Conservation (phyloP, 2,888 invertebrate genomes). For the Drosophila affinis region DNA sequence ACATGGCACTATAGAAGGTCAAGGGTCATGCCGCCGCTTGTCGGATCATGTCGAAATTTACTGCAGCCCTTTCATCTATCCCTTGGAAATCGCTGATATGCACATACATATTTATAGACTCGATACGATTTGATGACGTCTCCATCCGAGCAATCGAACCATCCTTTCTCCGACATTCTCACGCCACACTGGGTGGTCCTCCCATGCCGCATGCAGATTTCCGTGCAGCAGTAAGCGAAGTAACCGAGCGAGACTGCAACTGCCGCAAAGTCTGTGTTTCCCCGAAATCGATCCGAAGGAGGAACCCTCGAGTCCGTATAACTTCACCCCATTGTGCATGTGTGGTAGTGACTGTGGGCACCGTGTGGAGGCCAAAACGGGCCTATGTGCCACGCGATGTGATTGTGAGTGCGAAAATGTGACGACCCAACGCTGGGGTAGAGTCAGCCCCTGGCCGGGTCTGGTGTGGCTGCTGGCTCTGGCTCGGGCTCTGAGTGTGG, state of each 20-base stretch:
- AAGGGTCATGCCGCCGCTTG: slow-evolving; percentile 64
- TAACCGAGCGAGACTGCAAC: slow-evolving; percentile 48
- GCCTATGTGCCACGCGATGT: slow-evolving; percentile 67
- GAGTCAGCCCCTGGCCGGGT: slow-evolving; percentile 42
- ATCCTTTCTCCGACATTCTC: not conserved
- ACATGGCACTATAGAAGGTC: slow-evolving; percentile 61
- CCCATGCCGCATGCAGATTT: slow-evolving; percentile 50
- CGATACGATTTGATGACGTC: slow-evolving; percentile 58
- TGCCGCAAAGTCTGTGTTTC: slow-evolving; percentile 72
- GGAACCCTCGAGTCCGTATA: slow-evolving; percentile 62
- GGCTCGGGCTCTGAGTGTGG: slow-evolving; percentile 12
- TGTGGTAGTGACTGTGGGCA: slow-evolving; percentile 7
- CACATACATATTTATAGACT: slow-evolving; percentile 38
- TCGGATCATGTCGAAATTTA: slow-evolving; percentile 66
- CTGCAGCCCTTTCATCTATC: slow-evolving; percentile 72
- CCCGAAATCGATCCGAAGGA: slow-evolving; percentile 64
- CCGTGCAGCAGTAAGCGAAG: slow-evolving; percentile 52
- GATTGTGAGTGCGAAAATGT: slow-evolving; percentile 78
- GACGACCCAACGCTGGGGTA: slow-evolving; percentile 53
- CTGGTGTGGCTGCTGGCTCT: slow-evolving; percentile 23
- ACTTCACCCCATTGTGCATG: slow-evolving; percentile 53
- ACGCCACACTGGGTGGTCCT: not conserved
- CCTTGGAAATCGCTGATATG: slow-evolving; percentile 11
- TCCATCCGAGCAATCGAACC: slow-evolving; percentile 24
- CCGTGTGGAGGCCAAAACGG: slow-evolving; percentile 16